Evolutionary conservation across 2,797 vertebrate species (phyloP), one percentile per base, ranked within the genome.

Genomic region (Sebastes taczanowskii): DNA sequence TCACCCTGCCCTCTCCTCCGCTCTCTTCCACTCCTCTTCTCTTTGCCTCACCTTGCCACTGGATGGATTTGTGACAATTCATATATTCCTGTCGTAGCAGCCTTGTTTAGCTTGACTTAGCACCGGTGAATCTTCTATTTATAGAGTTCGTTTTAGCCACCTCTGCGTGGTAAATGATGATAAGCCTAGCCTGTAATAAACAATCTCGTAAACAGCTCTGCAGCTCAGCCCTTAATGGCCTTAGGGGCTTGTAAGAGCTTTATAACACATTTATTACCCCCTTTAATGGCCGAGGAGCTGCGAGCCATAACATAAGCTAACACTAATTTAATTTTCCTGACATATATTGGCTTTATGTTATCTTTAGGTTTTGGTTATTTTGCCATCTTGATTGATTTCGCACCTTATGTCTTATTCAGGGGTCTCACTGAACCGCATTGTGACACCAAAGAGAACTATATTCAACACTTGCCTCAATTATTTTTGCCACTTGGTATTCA

Each of bases 241-340:
- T 88, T 71, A 89, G 87, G 93, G 84, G 84, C 92, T 95, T 95
- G 91, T 95, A 95, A 95, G 92, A 83, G 85, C 92, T 94, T 95
- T 95, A 93, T 94, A 94, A 94, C 91, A 91, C 91, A 90, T 94
- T 95, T 96, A 96, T 95, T 95, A 95, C 91, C 88, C 56, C 74
- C 75, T 94, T 95, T 95, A 95, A 95, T 95, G 91, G 88, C 81
- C 64, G 69, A 80, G 80, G 70, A 87, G 92, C 89, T 87, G 80
- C 79, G 88, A 93, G 88, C 85, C 90, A 89, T 92, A 91, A 89
- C 87, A 91, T 91, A 82, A 90, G 89, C 87, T 83, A 91, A 89
- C 85, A 86, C 81, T 90, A 90, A 91, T 92, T 89, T 90, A 86
- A 91, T 92, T 92, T 53, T 86, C 72, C 83, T 91, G 91, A 93